Evolutionary conservation across 2,888 invertebrate genomes (phyloP).

Genomic region (Invenusta paracnida): DNA sequence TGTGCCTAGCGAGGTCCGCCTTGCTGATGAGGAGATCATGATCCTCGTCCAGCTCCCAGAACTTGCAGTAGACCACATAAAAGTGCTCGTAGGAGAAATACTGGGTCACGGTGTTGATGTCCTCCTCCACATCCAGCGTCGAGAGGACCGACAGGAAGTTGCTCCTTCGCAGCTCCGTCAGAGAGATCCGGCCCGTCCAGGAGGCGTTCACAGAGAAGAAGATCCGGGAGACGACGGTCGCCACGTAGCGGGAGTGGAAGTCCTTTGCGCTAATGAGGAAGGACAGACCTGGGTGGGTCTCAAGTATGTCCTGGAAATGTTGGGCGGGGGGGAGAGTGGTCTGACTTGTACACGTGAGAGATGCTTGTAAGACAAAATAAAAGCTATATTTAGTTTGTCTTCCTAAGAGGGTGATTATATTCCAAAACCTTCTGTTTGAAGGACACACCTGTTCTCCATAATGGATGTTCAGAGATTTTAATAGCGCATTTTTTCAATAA

Average conservation of each 20-base stretch:
- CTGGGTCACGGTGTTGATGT: conserved; percentile 79
- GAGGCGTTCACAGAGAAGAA: conserved; percentile 93
- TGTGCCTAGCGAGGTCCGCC: conserved; percentile 85
- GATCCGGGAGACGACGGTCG: conserved; percentile 95
- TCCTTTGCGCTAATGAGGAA: conserved; percentile 95
- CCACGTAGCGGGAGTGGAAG: conserved; percentile 96
- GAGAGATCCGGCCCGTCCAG: conserved; percentile 86
- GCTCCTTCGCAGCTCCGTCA: conserved; percentile 80
- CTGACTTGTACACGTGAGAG: no score
- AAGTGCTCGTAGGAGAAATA: conserved; percentile 94
- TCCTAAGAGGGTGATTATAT: no score
- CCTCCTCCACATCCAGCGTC: conserved; percentile 85
- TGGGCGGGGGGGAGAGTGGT: no score
- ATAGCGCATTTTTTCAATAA: no score
- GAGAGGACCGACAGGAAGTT: conserved; percentile 73
- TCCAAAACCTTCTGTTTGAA: no score
- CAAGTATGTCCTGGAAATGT: conserved; percentile 85
- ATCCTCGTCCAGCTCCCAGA: conserved; percentile 97
- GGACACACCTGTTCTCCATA: no score
- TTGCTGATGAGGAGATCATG: conserved; percentile 93
- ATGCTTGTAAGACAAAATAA: not conserved
- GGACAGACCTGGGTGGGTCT: conserved; percentile 91
- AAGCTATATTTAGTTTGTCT: no score
- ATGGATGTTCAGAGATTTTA: no score
- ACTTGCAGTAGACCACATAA: conserved; percentile 99